phyloP scores from a whole-genome alignment of 2,113 vertebrate species.

The Etia nguti region DNA sequence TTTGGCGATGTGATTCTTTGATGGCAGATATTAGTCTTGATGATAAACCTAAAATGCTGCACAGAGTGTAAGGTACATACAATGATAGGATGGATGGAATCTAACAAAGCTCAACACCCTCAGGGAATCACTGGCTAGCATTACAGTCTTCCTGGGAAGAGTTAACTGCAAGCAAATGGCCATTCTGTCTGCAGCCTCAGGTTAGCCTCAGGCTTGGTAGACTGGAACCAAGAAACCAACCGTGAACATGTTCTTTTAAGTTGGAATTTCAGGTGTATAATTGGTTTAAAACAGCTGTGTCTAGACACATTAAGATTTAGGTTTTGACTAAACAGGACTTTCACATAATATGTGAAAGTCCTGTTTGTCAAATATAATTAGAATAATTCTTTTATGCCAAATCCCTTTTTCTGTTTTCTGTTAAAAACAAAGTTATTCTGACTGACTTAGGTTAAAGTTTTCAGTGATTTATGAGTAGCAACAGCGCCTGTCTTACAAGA shows the following conservation, averaged over 20 bases:
- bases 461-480: background rate
- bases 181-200: background rate
- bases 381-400: background rate
- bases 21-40: background rate
- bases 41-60: background rate
- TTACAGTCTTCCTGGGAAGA: background rate
- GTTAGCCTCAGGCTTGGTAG: background rate
- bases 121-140: background rate
- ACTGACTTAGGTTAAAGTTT: background rate
- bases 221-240: background rate
- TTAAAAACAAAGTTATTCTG: background rate
- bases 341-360: background rate
- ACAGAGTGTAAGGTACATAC: background rate
- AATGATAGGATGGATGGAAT: background rate
- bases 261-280: background rate
- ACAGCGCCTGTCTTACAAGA: background rate
- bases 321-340: background rate
- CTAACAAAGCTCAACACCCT: background rate
- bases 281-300: background rate
- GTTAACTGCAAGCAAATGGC: conserved; percentile 28
- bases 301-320: background rate
- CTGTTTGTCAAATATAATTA: background rate
- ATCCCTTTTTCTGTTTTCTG: background rate
- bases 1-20: background rate
- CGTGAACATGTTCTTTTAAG: background rate